Conservation (phyloP, 1,140 invertebrate genomes). For the Metopolophium dirhodum region DNA sequence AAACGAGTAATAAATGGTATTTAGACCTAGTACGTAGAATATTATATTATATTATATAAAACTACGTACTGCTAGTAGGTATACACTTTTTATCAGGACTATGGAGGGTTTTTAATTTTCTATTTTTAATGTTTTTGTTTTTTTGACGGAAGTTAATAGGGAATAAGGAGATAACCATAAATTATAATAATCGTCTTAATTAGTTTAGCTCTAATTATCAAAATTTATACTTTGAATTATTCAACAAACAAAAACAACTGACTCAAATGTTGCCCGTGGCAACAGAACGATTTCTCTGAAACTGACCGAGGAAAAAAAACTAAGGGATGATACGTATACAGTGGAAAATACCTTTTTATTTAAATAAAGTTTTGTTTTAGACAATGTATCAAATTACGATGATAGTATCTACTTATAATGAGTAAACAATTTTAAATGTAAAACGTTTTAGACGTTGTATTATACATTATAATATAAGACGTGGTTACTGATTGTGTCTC, state of each 20-base stretch:
- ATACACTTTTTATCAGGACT: neutral
- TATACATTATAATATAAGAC: neutral
- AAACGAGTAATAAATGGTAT: neutral
- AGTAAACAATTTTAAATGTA: neutral
- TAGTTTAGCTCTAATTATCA: constrained; percentile 22
- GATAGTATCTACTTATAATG: neutral
- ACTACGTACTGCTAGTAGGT: neutral
- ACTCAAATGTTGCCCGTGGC: neutral
- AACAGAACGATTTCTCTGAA: constrained; percentile 10
- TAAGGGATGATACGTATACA: neutral
- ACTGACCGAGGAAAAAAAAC: neutral
- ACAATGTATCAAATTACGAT: neutral
- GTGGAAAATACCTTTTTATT: neutral
- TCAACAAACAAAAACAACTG: constrained; percentile 15
- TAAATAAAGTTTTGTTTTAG: neutral
- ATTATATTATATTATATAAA: neutral
- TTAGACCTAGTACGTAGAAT: neutral
- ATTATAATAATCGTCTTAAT: constrained; percentile 47
- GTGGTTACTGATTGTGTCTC: neutral
- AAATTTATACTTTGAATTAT: constrained; percentile 24
- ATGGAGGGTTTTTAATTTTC: neutral
- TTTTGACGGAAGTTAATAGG: neutral
- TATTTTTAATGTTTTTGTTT: neutral
- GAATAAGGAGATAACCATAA: constrained; percentile 24
- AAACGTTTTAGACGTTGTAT: neutral